These are phyloP conservation scores for Drosophila maculinotata DNA, from an alignment of 2,888 invertebrate genomes.

Conservation along the genomic window DNA sequence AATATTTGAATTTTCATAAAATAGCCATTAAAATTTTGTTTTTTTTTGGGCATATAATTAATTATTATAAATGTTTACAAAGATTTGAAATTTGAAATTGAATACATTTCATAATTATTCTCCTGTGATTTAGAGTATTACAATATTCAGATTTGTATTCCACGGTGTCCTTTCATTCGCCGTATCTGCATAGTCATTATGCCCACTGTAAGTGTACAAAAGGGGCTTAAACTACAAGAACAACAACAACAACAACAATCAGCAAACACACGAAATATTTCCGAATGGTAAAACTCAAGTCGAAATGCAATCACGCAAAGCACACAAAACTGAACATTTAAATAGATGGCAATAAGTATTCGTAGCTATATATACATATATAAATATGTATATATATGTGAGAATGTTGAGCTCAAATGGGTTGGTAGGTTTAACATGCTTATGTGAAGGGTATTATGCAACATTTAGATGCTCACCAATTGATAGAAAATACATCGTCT, in stretches of 20 bases:
- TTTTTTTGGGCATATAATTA: background rate
- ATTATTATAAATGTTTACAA: background rate
- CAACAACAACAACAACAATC: background rate
- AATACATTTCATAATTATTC: background rate
- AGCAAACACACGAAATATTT: constrained; percentile 1
- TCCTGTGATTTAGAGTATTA: no score
- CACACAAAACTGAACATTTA: constrained; percentile 50
- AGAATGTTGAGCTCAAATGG: no score
- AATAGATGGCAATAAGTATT: constrained; percentile 18
- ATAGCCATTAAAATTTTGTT: no score
- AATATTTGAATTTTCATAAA: no score
- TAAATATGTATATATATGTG: constrained; percentile 6
- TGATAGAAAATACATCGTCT: constrained; percentile 11
- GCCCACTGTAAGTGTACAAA: background rate
- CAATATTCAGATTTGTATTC: no score
- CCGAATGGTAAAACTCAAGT: constrained; percentile 22
- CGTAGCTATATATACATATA: no score
- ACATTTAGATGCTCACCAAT: constrained; percentile 10
- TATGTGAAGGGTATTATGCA: constrained; percentile 34
- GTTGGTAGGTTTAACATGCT: no score
- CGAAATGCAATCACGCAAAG: constrained; percentile 66
- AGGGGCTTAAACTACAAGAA: background rate
- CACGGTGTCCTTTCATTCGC: background rate
- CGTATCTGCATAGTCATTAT: background rate
- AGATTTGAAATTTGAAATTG: background rate